These are phyloP conservation scores for Tinea pellionella DNA, from an alignment of 2,888 invertebrate genomes.

Conservation along the genomic window DNA sequence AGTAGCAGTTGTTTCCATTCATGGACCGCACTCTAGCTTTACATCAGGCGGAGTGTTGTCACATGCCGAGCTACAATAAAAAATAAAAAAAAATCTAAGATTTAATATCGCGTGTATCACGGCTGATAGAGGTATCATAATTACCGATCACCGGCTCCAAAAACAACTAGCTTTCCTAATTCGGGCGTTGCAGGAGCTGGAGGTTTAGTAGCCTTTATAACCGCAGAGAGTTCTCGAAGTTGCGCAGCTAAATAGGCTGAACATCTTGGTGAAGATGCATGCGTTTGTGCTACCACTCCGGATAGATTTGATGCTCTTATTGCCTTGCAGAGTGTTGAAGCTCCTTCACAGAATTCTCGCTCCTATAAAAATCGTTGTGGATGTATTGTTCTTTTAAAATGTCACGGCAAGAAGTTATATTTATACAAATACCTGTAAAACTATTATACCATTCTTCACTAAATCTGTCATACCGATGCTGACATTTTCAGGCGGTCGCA, in stretches of 20 bases:
- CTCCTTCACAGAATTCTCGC: constrained; percentile 83
- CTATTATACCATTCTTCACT: constrained; percentile 53
- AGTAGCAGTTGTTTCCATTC: too few relatives aligned
- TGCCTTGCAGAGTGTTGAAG: constrained; percentile 78
- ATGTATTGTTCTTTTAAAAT: not conserved
- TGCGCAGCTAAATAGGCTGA: constrained; percentile 81
- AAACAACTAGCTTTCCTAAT: constrained; percentile 54
- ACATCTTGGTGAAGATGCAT: constrained; percentile 81
- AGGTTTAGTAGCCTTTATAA: constrained; percentile 40
- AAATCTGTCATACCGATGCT: constrained; percentile 49
- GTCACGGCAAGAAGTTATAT: not conserved
- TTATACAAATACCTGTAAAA: constrained; percentile 42
- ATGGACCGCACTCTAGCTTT: too few relatives aligned
- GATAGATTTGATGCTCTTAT: constrained; percentile 73
- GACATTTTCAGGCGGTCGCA: constrained; percentile 44
- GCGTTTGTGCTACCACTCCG: constrained; percentile 83
- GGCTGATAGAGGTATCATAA: not conserved
- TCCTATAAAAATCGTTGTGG: constrained; percentile 62
- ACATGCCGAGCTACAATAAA: too few relatives aligned
- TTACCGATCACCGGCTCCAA: constrained; percentile 63
- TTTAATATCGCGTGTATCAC: too few relatives aligned
- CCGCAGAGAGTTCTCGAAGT: constrained; percentile 48
- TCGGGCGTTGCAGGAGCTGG: constrained; percentile 48
- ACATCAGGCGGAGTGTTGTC: too few relatives aligned
- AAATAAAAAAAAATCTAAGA: too few relatives aligned